Evolutionary conservation across 2,888 invertebrate genomes (phyloP).

Genomic region (Cynaeus angustus): DNA sequence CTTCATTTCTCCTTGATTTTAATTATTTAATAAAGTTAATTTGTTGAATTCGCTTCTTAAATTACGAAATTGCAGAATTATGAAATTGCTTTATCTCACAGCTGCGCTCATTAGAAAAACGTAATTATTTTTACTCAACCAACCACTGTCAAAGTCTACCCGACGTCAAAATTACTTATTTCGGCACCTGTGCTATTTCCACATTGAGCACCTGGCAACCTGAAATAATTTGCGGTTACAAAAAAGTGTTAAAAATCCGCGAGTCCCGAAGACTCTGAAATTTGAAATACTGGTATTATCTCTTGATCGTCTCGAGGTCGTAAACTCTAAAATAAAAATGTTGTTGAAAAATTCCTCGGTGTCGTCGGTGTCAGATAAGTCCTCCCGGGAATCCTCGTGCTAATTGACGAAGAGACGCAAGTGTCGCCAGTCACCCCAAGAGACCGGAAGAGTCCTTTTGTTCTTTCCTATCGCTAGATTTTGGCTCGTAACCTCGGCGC

Average conservation of each 20-base stretch:
- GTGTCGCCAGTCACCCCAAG: constrained; percentile 24
- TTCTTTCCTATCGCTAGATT: neutral
- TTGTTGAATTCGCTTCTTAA: too few species aligned
- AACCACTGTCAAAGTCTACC: too few species aligned
- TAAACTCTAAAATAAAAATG: constrained; percentile 24
- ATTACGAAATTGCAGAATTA: too few species aligned
- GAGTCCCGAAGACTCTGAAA: neutral
- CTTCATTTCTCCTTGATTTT: too few species aligned
- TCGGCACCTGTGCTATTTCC: constrained; percentile 4
- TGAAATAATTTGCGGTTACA: neutral
- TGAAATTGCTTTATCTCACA: too few species aligned
- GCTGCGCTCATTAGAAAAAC: too few species aligned
- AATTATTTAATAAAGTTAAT: too few species aligned
- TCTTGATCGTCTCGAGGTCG: neutral
- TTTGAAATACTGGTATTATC: neutral
- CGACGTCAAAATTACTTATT: neutral
- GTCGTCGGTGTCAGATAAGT: constrained; percentile 26
- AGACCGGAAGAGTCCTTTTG: constrained; percentile 31
- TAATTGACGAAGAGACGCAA: constrained; percentile 31
- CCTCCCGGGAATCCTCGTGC: constrained; percentile 18
- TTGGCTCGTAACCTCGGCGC: constrained; percentile 24
- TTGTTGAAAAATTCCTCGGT: constrained; percentile 24
- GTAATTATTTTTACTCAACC: too few species aligned
- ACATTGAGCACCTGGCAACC: neutral
- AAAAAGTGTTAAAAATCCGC: neutral